Evolutionary conservation across 2,797 vertebrate genomes (phyloP), one percentile per base, ranked within the genome.

Genomic region (Acanthopagrus latus): DNA sequence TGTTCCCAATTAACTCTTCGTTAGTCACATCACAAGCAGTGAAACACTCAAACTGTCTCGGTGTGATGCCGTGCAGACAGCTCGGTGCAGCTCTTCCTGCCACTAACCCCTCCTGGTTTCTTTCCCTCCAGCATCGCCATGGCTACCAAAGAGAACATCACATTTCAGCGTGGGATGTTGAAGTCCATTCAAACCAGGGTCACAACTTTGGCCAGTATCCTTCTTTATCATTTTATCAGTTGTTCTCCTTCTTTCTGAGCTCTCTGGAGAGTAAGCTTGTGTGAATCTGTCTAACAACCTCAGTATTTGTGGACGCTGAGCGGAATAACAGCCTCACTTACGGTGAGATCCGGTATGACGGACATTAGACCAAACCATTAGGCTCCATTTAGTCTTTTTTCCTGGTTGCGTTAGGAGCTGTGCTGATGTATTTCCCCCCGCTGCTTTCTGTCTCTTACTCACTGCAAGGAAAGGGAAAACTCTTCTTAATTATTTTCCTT

Each of bases 161-260:
- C 97, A 85, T 98, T 97, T 11, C 98, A 99, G 91, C 96, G 97
- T 87, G 97, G 98, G 87, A 94, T 98, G 91, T 71, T 99, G 90
- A 98, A 98, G 91, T 97, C 97, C 78, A 97, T 99, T 94, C 98
- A 99, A 81, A 97, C 97, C 94, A 96, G 95, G 91, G 97, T 99
- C 94, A 99, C 98, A 91, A 97, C 97, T 90, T 93, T 99, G 95
- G 97, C 98, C 92, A 99, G 98, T 99, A 99, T 99, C 97, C 97
- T 99, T 97, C 38, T 38, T 78, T 16, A 54, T 51, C 29, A 5
- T 67, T 74, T 84, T 38, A 59, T 80, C 7, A n/a, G 66, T 21
- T 68, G 18, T 67, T 27, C 2, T 44, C 13, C 12, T 4, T 25
- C 2, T 58, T 48, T 9, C 7, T n/a, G 18, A 38, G 29, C 7